Evolutionary conservation across 2,797 vertebrate species (phyloP).

Genomic region (Labroides dimidiatus): DNA sequence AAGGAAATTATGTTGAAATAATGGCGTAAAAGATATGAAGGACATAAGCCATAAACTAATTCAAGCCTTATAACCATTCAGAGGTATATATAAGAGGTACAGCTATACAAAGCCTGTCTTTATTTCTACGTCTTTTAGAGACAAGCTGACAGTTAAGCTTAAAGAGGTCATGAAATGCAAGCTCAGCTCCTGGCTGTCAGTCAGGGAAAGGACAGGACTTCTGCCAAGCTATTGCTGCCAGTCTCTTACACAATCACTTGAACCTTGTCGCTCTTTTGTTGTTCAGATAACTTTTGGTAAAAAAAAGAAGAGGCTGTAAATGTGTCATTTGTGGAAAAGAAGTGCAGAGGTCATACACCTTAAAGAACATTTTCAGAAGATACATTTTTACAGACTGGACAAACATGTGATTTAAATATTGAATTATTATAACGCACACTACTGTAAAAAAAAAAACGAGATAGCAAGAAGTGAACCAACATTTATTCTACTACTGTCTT

Average conservation of each 20-base stretch:
- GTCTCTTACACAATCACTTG: constrained; percentile 27
- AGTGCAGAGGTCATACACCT: not conserved
- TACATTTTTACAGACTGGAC: too few species aligned
- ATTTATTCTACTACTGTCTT: not conserved
- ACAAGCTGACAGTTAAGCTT: constrained; percentile 52
- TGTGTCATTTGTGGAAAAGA: not conserved
- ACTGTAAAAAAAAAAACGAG: not conserved
- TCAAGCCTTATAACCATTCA: not conserved
- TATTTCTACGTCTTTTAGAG: constrained; percentile 36
- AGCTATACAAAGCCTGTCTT: constrained; percentile 16
- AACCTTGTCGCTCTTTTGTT: constrained; percentile 20
- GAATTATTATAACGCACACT: too few species aligned
- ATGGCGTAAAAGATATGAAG: constrained; percentile 7
- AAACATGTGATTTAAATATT: too few species aligned
- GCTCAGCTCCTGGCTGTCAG: constrained; percentile 63
- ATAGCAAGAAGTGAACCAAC: not conserved
- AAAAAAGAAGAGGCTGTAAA: not conserved
- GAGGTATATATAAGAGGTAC: constrained; percentile 13
- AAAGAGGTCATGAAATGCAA: constrained; percentile 61
- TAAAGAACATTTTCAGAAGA: too few species aligned
- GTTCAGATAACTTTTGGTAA: not conserved
- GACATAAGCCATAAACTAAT: not conserved
- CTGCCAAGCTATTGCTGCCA: constrained; percentile 51
- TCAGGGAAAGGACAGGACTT: constrained; percentile 56
- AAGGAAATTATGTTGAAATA: not conserved